phyloP scores from a whole-genome alignment of 2,113 vertebrate genomes.

The Psammodynastes pulverulentus region DNA sequence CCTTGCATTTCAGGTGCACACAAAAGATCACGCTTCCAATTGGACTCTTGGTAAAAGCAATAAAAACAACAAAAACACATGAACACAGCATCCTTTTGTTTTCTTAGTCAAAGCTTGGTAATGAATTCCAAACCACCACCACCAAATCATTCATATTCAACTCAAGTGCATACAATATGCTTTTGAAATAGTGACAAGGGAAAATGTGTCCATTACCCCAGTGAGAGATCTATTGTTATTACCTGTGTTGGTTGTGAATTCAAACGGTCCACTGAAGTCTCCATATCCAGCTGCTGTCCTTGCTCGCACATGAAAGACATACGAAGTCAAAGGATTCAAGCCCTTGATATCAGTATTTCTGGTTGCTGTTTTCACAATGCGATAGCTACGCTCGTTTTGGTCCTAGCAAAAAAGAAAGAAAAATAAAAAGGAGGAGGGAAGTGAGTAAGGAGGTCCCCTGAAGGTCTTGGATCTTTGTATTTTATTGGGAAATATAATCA shows the following conservation, averaged over 20 bases:
- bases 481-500: neutral
- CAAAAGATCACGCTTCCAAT: neutral
- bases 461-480: neutral
- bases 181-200: neutral
- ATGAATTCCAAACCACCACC: neutral
- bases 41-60: neutral
- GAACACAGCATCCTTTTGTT: neutral
- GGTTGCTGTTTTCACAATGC: constrained; percentile 89
- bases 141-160: neutral
- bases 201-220: neutral
- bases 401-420: constrained; percentile 69
- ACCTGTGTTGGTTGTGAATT: constrained; percentile 98
- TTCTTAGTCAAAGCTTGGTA: neutral
- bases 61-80: neutral
- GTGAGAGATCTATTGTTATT: neutral
- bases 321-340: constrained; percentile 90
- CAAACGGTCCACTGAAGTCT: constrained; percentile 91
- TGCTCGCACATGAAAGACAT: constrained; percentile 94
- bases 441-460: neutral
- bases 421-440: neutral
- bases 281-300: constrained; percentile 94
- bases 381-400: constrained; percentile 96
- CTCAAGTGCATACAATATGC: neutral
- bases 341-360: constrained; percentile 91
- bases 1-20: neutral